Evolutionary conservation across 2,113 vertebrate genomes (phyloP).

Genomic region (Meleagris gallopavo): DNA sequence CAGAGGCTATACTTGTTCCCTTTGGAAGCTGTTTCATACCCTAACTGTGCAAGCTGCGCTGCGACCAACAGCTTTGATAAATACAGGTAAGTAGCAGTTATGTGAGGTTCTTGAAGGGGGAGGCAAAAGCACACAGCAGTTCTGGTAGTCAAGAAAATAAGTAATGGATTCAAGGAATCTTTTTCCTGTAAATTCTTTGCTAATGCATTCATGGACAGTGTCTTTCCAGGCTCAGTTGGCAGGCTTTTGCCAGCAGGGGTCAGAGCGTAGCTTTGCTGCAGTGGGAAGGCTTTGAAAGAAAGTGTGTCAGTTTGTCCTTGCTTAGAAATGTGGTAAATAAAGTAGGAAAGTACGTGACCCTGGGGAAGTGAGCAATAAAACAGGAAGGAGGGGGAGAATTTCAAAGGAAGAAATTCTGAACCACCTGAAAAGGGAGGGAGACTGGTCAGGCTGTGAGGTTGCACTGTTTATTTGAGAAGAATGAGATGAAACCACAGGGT

Average conservation of each 20-base stretch:
- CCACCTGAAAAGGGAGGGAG: not conserved
- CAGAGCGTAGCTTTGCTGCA: conserved; percentile 42
- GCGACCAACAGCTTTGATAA: conserved; percentile 79
- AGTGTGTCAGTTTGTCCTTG: not conserved
- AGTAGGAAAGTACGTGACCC: not conserved
- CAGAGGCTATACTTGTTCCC: conserved; percentile 91
- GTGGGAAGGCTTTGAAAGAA: not conserved
- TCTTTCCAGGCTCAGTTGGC: not conserved
- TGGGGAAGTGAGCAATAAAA: not conserved
- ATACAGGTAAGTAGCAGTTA: conserved; percentile 81
- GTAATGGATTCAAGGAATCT: not conserved
- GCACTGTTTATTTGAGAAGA: not conserved
- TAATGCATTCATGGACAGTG: not conserved
- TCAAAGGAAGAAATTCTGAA: not conserved
- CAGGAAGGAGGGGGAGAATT: not conserved
- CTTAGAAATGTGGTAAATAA: not conserved
- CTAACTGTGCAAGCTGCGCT: conserved; percentile 84
- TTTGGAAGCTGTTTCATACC: conserved; percentile 94
- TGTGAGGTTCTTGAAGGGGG: accelerated
- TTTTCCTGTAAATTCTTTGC: not conserved
- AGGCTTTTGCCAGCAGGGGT: conserved; percentile 55
- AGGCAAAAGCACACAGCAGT: not conserved
- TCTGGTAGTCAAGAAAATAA: not conserved
- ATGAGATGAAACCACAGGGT: not conserved
- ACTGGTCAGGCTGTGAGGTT: not conserved